Evolutionary conservation across 1,140 invertebrate species (phyloP), one percentile per base, ranked within the genome.

Genomic region (Mycetomoellerius zeteki): DNA sequence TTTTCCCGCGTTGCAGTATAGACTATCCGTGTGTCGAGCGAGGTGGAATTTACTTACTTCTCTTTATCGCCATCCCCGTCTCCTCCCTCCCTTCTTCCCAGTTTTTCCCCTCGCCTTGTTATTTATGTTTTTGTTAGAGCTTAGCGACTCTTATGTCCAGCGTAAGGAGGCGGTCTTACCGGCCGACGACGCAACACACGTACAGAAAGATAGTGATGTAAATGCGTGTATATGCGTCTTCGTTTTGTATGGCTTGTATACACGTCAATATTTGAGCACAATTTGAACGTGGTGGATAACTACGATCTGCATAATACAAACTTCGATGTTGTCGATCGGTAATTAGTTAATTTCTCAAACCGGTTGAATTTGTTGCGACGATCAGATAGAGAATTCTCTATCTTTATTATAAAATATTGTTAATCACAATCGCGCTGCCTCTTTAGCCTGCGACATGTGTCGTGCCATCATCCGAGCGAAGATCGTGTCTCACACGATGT

Each of bases 1-100:
- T 43, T 56, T 3, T 50, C 12, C 0, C 19, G 21, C 8, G 27
- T 24, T 8, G 14, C 78, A 58, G 8, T 43, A 65, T 30, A n/a
- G 76, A 50, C 47, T 54, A 89, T 78, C 52, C 72, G 67, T 67
- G n/a, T 65, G 33, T 82, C 71, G 60, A 69, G 65, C 75, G 67
- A 84, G 82, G 27, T 67, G 67, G 67, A 88, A 88, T 82, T 90
- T 91, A 90, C 90, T 88, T 88, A 91, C 72, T 56, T 85, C 47
- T 65, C 69, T 72, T 81, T 10, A 84, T 30, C 65, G 52, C 50
- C 43, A 54, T 58, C n/a, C 27, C 14, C 27, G 10, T 14, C 24
- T 60, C 24, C 37, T 62, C 27, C 37, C 16, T 64, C 37, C 7
- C 14, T 47, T 6, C 14, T 2, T 43, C 43, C 47, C 14, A 2